Conservation (phyloP, 2,797 vertebrate species). For the Syngnathus rostellatus region DNA sequence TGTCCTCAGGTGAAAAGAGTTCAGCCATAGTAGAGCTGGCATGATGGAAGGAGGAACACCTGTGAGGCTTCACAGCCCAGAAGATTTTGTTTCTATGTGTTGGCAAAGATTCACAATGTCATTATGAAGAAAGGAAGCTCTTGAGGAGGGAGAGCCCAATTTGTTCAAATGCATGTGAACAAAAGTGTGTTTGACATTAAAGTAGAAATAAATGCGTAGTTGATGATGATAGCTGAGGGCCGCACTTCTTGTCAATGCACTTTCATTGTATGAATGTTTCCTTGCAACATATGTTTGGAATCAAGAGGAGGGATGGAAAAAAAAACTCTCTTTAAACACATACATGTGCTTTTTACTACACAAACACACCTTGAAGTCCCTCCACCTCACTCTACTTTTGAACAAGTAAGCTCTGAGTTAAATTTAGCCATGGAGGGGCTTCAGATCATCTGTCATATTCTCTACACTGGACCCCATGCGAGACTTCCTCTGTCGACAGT, state of each 20-base stretch:
- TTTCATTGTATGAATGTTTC: neutral
- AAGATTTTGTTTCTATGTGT: slow-evolving; percentile 2
- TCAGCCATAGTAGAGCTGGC: slow-evolving; percentile 29
- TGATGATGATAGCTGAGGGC: neutral
- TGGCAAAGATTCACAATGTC: neutral
- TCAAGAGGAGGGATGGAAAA: neutral
- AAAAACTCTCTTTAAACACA: neutral
- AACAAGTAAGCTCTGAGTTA: slow-evolving; percentile 51
- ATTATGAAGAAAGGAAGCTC: neutral
- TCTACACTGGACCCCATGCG: slow-evolving; percentile 49
- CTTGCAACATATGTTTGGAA: slow-evolving; percentile 4
- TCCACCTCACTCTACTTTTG: slow-evolving; percentile 26
- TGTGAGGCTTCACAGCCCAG: neutral
- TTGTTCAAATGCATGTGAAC: slow-evolving; percentile 2
- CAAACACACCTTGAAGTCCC: slow-evolving; percentile 22
- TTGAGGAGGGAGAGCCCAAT: neutral
- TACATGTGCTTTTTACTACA: slow-evolving; percentile 7
- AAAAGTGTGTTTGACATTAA: slow-evolving; percentile 1
- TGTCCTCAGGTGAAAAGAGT: slow-evolving; percentile 43
- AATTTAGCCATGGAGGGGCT: slow-evolving; percentile 61
- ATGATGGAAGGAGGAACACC: slow-evolving; percentile 27
- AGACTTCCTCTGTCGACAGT: slow-evolving; percentile 60
- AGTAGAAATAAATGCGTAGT: neutral
- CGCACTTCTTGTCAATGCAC: neutral
- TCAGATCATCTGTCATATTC: slow-evolving; percentile 66